Evolutionary conservation across 2,797 vertebrate species (phyloP).

Genomic region (Sebastes minor): DNA sequence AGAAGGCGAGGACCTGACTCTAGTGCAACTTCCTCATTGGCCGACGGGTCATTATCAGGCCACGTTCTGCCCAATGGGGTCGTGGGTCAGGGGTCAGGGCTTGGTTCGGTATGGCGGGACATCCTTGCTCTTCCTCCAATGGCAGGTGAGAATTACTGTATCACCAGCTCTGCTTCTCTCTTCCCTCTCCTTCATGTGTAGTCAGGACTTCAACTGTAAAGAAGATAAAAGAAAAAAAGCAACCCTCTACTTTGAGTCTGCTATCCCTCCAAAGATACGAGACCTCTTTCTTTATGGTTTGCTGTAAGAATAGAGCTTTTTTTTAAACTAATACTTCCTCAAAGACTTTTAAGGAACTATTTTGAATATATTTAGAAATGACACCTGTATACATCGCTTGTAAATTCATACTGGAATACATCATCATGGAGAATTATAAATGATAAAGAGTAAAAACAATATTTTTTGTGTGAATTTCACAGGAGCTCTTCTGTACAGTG

Average conservation of each 20-base stretch:
- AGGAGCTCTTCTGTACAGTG: slow-evolving; percentile 84
- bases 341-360: slow-evolving; percentile 86
- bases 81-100: slow-evolving; percentile 46
- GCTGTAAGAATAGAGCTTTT: slow-evolving; percentile 85
- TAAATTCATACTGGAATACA: slow-evolving; percentile 85
- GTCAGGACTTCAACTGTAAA: slow-evolving; percentile 80
- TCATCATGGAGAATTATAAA: slow-evolving; percentile 83
- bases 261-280: slow-evolving; percentile 86
- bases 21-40: slow-evolving; percentile 52
- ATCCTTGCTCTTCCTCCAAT: slow-evolving; percentile 79
- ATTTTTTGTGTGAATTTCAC: slow-evolving; percentile 89
- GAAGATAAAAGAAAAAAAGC: slow-evolving; percentile 69
- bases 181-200: slow-evolving; percentile 72
- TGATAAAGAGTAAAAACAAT: slow-evolving; percentile 84
- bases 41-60: slow-evolving; percentile 60
- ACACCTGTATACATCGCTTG: slow-evolving; percentile 88
- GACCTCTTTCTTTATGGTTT: slow-evolving; percentile 81
- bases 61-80: slow-evolving; percentile 45
- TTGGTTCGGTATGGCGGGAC: slow-evolving; percentile 59
- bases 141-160: slow-evolving; percentile 79
- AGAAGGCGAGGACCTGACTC: slow-evolving; percentile 62
- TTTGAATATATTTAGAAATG: slow-evolving; percentile 86
- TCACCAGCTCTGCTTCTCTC: slow-evolving; percentile 82
- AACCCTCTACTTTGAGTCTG: slow-evolving; percentile 79
- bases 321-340: slow-evolving; percentile 77